A percentile compares a stretch with the other conserved stretches of the same genome.
Evolutionary conservation across 2,888 invertebrate genomes (phyloP).

Genomic region (Glyphotaelius pellucidus): DNA sequence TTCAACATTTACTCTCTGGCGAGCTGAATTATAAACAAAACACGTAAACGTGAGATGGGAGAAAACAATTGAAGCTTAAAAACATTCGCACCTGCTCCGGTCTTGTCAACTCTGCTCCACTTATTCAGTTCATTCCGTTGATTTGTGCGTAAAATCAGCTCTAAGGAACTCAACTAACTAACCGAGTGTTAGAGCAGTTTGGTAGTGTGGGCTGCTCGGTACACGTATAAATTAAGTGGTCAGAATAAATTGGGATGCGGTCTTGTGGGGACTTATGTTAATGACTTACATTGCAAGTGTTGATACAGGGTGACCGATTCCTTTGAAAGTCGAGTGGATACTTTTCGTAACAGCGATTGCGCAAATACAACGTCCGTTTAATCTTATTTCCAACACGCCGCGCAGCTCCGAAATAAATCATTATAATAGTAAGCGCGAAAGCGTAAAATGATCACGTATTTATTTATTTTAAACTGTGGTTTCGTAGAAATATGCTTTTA

Average conservation of each 20-base stretch:
- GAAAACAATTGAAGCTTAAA: slow-evolving; percentile 58
- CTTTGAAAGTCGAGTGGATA: slow-evolving; percentile 23
- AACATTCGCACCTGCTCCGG: slow-evolving; percentile 59
- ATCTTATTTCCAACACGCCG: not conserved
- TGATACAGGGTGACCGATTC: slow-evolving; percentile 30
- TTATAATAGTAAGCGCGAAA: slow-evolving; percentile 21
- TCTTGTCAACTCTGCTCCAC: slow-evolving; percentile 48
- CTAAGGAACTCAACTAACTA: not conserved
- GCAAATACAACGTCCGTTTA: slow-evolving; percentile 5
- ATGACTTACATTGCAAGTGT: slow-evolving; percentile 50
- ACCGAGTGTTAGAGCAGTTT: not conserved
- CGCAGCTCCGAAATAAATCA: not conserved
- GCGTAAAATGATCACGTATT: not conserved
- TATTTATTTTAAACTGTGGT: not conserved
- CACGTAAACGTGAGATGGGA: slow-evolving; percentile 50
- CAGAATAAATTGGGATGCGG: slow-evolving; percentile 57
- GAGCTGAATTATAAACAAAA: slow-evolving; percentile 59
- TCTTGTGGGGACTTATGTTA: slow-evolving; percentile 54
- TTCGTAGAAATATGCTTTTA: not conserved
- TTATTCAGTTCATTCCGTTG: not conserved
- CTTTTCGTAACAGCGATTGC: slow-evolving; percentile 34
- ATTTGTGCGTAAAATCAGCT: slow-evolving; percentile 25
- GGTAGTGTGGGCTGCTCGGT: not conserved
- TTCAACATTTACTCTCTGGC: slow-evolving; percentile 54
- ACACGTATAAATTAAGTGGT: slow-evolving; percentile 57